These are phyloP conservation scores for Bombus pascuorum DNA, from an alignment of 1,140 invertebrate species.

Conservation along the genomic window DNA sequence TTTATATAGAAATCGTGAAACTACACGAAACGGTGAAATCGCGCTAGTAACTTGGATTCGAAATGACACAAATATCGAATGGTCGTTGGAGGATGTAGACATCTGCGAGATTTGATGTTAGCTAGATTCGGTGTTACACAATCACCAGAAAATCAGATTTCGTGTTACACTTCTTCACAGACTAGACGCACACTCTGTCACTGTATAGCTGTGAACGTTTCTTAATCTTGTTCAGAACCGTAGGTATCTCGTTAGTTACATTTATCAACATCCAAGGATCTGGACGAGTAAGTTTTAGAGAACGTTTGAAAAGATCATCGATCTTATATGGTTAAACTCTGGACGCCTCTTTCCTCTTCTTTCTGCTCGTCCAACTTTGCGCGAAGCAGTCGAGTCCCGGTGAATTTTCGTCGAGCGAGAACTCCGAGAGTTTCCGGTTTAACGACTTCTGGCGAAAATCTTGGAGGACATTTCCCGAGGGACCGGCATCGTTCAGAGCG, in stretches of 20 bases:
- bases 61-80: neutral
- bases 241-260: neutral
- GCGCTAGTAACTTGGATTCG: neutral
- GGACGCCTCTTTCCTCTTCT: neutral
- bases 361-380: neutral
- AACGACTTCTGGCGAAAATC: slow-evolving; percentile 11
- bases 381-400: neutral
- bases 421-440: neutral
- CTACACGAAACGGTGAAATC: too few relatives aligned
- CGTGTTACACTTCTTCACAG: neutral
- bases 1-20: too few relatives aligned
- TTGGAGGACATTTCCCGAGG: neutral
- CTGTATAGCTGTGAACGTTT: neutral
- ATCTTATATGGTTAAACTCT: neutral
- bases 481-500: neutral
- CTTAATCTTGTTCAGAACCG: neutral
- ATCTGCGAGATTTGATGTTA: neutral
- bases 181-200: neutral
- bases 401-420: slow-evolving; percentile 24
- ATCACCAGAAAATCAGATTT: neutral
- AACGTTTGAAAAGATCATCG: too few relatives aligned
- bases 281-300: neutral
- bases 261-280: neutral
- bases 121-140: neutral
- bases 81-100: neutral